Evolutionary conservation across 2,113 vertebrate species (phyloP).

Genomic region (Accipiter virgatus): DNA sequence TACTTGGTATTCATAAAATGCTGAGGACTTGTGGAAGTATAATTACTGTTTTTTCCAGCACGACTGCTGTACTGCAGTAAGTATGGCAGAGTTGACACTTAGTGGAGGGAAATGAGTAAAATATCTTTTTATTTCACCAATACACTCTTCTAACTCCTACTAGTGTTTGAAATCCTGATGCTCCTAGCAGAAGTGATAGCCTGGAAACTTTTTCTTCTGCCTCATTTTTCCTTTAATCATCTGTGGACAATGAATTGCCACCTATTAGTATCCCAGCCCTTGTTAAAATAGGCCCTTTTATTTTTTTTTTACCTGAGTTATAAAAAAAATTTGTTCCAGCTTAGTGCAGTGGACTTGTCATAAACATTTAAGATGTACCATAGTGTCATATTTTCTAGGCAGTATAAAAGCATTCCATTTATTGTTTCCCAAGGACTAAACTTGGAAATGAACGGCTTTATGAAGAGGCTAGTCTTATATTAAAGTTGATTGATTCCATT

Average conservation of each 20-base stretch:
- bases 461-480: slow-evolving; percentile 21
- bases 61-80: not conserved
- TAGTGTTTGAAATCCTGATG: slow-evolving; percentile 11
- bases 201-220: slow-evolving; percentile 4
- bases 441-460: slow-evolving; percentile 7
- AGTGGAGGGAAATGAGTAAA: not conserved
- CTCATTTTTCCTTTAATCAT: slow-evolving; percentile 16
- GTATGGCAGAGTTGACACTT: not conserved
- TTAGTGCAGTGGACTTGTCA: not conserved
- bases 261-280: not conserved
- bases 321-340: not conserved
- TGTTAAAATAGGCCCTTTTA: not conserved
- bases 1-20: not conserved
- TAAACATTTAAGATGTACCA: slow-evolving; percentile 18
- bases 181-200: not conserved
- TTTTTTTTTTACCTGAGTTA: not conserved
- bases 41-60: not conserved
- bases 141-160: not conserved
- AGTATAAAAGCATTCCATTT: slow-evolving; percentile 6
- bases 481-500: slow-evolving; percentile 29
- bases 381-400: not conserved
- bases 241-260: not conserved
- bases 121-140: not conserved
- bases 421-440: slow-evolving; percentile 39
- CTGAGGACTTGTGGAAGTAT: not conserved